A percentile compares a stretch with the other conserved stretches of the same genome.
Conservation (phyloP, 2,888 invertebrate species). For the Agrotis exclamationis region DNA sequence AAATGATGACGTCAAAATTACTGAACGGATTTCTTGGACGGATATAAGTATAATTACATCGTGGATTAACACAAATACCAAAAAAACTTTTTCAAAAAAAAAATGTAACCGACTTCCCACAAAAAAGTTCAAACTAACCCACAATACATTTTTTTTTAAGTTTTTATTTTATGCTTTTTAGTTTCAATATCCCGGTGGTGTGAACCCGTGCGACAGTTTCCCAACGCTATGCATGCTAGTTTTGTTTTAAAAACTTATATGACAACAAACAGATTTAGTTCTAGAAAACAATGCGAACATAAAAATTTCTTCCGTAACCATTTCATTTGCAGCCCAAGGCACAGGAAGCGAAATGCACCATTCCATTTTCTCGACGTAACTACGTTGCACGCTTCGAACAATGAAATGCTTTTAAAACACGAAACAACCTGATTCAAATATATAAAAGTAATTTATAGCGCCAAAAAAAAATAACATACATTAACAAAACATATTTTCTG, state of each 20-base stretch:
- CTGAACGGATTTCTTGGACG: too few relatives aligned
- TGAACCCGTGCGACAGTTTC: too few relatives aligned
- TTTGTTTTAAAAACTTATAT: slow-evolving; percentile 12
- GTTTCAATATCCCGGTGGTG: too few relatives aligned
- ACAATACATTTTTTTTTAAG: too few relatives aligned
- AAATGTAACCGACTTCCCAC: too few relatives aligned
- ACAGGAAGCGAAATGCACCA: slow-evolving; percentile 85
- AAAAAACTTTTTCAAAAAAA: too few relatives aligned
- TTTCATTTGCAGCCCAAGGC: slow-evolving; percentile 88
- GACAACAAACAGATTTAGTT: slow-evolving; percentile 65
- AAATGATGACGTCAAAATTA: too few relatives aligned
- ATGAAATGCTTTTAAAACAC: slow-evolving; percentile 90
- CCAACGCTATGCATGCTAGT: background rate
- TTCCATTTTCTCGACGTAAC: slow-evolving; percentile 88
- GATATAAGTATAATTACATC: too few relatives aligned
- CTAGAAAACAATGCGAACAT: slow-evolving; percentile 75
- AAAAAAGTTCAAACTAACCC: too few relatives aligned
- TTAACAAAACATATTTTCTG: background rate
- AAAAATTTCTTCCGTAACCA: slow-evolving; percentile 80
- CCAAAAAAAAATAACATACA: slow-evolving; percentile 56
- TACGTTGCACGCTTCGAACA: slow-evolving; percentile 86
- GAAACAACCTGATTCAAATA: slow-evolving; percentile 84
- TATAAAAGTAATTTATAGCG: slow-evolving; percentile 78
- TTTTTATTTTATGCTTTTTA: too few relatives aligned
- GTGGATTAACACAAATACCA: too few relatives aligned